Percentiles rank a stretch among this genome's conserved stretches.
Evolutionary conservation across 2,888 invertebrate genomes (phyloP).

Genomic region (Diarsia mendica): DNA sequence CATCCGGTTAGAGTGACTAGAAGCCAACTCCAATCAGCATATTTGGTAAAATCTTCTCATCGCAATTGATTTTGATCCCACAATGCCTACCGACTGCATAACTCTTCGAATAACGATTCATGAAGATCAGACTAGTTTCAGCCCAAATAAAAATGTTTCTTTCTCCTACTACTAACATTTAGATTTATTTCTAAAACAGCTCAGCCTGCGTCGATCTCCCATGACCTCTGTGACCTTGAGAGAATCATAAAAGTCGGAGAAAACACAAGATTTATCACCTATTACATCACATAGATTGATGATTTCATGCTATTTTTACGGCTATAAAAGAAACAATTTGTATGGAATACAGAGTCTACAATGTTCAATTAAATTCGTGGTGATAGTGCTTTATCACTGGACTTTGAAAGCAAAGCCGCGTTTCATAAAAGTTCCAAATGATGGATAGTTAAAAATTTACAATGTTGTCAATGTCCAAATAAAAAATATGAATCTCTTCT

Average conservation of each 20-base stretch:
- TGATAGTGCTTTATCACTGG: background rate
- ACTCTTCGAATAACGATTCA: background rate
- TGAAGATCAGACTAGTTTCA: background rate
- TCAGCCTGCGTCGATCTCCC: slow-evolving; percentile 4
- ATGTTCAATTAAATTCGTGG: background rate
- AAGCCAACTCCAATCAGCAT: background rate
- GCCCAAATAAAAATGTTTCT: slow-evolving; percentile 3
- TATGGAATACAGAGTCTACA: background rate
- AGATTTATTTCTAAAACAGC: slow-evolving; percentile 13
- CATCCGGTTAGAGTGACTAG: background rate
- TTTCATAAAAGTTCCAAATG: slow-evolving; percentile 12
- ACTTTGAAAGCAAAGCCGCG: background rate
- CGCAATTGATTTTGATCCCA: background rate
- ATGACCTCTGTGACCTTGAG: slow-evolving; percentile 22
- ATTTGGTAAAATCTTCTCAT: background rate
- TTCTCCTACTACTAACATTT: background rate
- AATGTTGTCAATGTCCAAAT: background rate
- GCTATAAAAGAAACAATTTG: slow-evolving; percentile 1
- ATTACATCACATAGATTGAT: slow-evolving; percentile 32
- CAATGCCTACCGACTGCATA: background rate
- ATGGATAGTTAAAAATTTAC: background rate
- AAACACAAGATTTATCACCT: slow-evolving; percentile 37
- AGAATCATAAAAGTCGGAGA: slow-evolving; percentile 23
- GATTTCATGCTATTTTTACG: slow-evolving; percentile 18
- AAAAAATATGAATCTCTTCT: no score